Base-by-base conservation (phyloP, 2,888 invertebrate genomes). In the Microchrysa polita region DNA sequence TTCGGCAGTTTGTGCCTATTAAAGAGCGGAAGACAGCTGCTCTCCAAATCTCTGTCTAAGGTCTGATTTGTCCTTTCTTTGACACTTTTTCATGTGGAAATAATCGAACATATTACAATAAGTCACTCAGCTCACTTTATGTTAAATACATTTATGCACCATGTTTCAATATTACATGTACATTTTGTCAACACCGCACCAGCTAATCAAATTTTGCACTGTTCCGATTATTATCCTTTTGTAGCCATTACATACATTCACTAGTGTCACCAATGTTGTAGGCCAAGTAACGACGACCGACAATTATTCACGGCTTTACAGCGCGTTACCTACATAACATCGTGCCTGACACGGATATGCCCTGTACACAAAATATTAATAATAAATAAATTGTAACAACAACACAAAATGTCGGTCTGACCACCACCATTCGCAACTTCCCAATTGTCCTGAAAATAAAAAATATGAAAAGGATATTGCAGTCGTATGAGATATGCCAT, bases 261-360 rank as follows among this genome's bases (percentile, higher is more conserved):
- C 48, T 5, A n/a, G 5, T 48, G 48, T 12, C 16, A n/a, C n/a
- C n/a, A n/a, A n/a, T 4, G 48, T 10, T 48, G 48, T n/a, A 48
- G 48, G 48, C 48, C 14, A n/a, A 7, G 12, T 4, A n/a, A 2
- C 2, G 4, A n/a, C 48, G 12, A n/a, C 16, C 10, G 16, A 12
- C 12, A n/a, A n/a, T n/a, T n/a, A n/a, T n/a, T n/a, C n/a, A n/a
- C n/a, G 48, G 7, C 27, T 34, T 34, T 7, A 34, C 48, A 27
- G 59, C 23, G 59, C 14, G n/a, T n/a, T n/a, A n/a, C n/a, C n/a
- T n/a, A n/a, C n/a, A n/a, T n/a, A 61, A 18, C 40, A 5, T 40
- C 16, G 40, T 61, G 61, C 16, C 27, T 61, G 61, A 61, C 61
- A 61, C 61, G 40, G 61, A 61, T 61, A 61, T 34, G 61, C 61